phyloP scores from a whole-genome alignment of 2,888 invertebrate genomes.

The Parnassius smintheus region DNA sequence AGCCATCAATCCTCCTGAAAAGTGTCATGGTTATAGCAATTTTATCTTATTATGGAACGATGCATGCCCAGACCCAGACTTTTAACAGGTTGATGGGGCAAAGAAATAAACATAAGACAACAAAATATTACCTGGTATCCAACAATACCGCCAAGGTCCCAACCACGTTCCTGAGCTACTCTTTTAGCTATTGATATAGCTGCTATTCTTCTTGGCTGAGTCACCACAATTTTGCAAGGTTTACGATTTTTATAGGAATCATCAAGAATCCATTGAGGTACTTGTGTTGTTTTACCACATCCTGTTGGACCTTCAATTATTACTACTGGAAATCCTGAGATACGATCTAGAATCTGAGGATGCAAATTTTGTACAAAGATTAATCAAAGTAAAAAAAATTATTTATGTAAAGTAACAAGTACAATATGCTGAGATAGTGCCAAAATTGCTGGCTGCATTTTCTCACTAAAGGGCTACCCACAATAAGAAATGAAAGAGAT shows the following conservation, averaged over 20 bases:
- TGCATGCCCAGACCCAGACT: too few species aligned
- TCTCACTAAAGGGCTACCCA: too few species aligned
- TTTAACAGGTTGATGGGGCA: too few species aligned
- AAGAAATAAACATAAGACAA: neutral
- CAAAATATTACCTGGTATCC: constrained; percentile 88
- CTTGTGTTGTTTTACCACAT: constrained; percentile 94
- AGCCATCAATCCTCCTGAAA: too few species aligned
- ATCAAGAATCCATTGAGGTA: constrained; percentile 96
- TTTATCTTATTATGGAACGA: too few species aligned
- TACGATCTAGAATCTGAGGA: constrained; percentile 84
- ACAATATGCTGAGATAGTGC: too few species aligned
- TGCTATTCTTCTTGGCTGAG: constrained; percentile 96
- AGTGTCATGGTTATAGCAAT: too few species aligned
- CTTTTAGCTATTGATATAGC: constrained; percentile 93
- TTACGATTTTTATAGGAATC: constrained; percentile 82
- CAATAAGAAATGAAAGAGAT: too few species aligned
- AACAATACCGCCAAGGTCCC: constrained; percentile 90
- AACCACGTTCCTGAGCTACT: constrained; percentile 91
- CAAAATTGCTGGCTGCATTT: too few species aligned
- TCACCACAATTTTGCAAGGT: constrained; percentile 93
- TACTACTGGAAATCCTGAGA: constrained; percentile 86
- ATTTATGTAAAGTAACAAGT: too few species aligned
- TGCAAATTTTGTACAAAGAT: neutral
- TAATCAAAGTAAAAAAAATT: too few species aligned
- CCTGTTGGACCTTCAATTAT: constrained; percentile 97